These are phyloP conservation scores for Camelus dromedarius DNA, from an alignment of 2,113 vertebrate species.

Conservation along the genomic window DNA sequence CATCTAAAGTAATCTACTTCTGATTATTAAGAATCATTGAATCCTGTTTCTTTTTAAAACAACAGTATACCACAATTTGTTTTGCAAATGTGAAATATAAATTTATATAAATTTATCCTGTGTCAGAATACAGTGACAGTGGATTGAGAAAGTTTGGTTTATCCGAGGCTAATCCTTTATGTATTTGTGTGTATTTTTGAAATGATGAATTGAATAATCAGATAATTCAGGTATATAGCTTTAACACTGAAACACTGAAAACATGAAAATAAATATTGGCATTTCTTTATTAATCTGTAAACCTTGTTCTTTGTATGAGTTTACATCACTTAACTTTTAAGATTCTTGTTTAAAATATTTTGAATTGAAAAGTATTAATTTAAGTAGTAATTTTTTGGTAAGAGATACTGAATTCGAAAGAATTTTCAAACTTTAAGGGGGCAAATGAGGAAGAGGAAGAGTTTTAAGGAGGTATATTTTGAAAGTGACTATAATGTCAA, in stretches of 20 bases:
- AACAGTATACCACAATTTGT: conserved; percentile 81
- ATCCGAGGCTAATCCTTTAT: conserved; percentile 78
- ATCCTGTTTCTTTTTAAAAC: conserved; percentile 78
- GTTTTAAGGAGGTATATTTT: conserved; percentile 69
- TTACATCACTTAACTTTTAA: conserved; percentile 76
- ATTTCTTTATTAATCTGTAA: conserved; percentile 59
- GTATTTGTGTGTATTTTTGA: conserved; percentile 78
- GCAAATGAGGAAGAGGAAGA: neutral
- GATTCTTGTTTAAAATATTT: conserved; percentile 72
- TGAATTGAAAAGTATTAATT: conserved; percentile 55
- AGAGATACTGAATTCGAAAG: conserved; percentile 66
- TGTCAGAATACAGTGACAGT: conserved; percentile 79
- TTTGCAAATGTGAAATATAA: conserved; percentile 86
- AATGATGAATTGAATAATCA: conserved; percentile 63
- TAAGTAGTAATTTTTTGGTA: conserved; percentile 32
- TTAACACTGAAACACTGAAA: conserved; percentile 64
- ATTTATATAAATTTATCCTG: conserved; percentile 82
- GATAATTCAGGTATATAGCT: conserved; percentile 65
- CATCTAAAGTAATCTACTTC: conserved; percentile 75
- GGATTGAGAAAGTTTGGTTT: conserved; percentile 81
- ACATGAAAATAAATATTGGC: conserved; percentile 50
- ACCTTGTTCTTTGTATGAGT: conserved; percentile 71
- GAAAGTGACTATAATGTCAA: conserved; percentile 61
- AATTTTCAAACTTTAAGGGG: conserved; percentile 76
- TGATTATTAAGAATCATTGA: conserved; percentile 74